Base-by-base conservation (phyloP, 2,888 invertebrate genomes). In the Bellardia pandia region DNA sequence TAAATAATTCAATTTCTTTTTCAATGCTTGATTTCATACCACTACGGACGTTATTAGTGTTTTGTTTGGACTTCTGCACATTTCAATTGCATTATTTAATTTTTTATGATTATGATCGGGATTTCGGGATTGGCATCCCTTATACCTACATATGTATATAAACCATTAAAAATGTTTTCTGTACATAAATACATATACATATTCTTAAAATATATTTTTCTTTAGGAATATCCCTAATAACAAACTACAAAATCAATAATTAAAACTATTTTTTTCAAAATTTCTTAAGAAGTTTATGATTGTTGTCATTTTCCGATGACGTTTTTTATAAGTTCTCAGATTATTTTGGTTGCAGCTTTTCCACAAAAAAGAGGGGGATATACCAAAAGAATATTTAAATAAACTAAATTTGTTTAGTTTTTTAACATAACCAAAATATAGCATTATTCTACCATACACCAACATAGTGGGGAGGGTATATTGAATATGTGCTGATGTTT, bases 221-320 rank as follows among this genome's bases (percentile, higher is more conserved):
- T 40, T 64, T 16, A 37, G n/a, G 11, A 45, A 14, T 56, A 23
- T 16, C 56, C 56, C 56, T 23, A 56, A 23, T 40, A 40, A 56
- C 37, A 69, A 69, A 45, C 11, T 45, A 45, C 4, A 69, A 42
- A 58, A 37, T 60, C 40, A 69, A 69, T 58, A 78, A 60, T 51
- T n/a, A 64, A 40, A 64, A 40, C 40, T n/a, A 40, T 45, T 78
- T 75, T 48, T 78, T 75, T 48, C 11, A 42, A 45, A 45, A 78
- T 48, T 78, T 78, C 58, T 33, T 42, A 45, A 66, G 16, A 69
- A 69, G 45, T 69, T 69, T 60, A 60, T 45, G 51, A 45, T 45
- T 45, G 16, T 33, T 37, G 51, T 62, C 42, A 64, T 62, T 68
- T 13, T 64, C n/a, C 23, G 14, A 7, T 6, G 7, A 13, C 2